Evolutionary conservation across 2,888 invertebrate species (phyloP), one percentile per base, ranked within the genome.

Genomic region (Tiliacea citrago): DNA sequence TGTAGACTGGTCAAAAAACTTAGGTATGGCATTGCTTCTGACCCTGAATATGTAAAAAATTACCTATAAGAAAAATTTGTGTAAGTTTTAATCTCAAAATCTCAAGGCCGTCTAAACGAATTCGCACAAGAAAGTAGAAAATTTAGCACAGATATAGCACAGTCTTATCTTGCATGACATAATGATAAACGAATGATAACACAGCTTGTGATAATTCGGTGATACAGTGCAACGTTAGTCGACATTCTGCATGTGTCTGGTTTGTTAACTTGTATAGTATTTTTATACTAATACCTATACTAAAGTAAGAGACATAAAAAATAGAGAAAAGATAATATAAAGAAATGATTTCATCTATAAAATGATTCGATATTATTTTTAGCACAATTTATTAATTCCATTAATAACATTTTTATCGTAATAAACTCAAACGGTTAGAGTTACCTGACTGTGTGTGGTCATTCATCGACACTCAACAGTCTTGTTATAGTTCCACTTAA

Each of bases 101-200:
- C 35, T 71, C 70, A 79, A 76, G 70, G 81, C 39, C 53, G 1
- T 58, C 16, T 1, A 10, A 63, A 42, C 42, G 21, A 55, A 68
- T 71, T 72, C 24, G 71, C 63, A 45, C 62, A 24, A 66, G 81
- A 81, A 79, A 79, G 68, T 57, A 58, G 55, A 70, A 58, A 68
- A 79, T 74, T 74, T 47, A 65, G 73, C 79, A 78, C 68, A 82
- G 29, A 74, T 70, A 79, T 69, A 80, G 47, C 18, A 29, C 29
- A 7, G 55, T 35, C 29, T 83, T 86, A 85, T 85, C 86, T 81
- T 16, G 12, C 35, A 73, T 85, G 86, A 83, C 76, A 78, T 84
- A 82, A 84, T 84, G 84, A 86, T 84, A 75, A 79, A 58, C 68
- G n/a, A 42, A 71, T 67, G 86, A 80, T 84, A 86, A 76, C 77